Evolutionary conservation across 1,140 invertebrate species (phyloP), one percentile per base, ranked within the genome.

Genomic region (Pygmarrhopalites habei): DNA sequence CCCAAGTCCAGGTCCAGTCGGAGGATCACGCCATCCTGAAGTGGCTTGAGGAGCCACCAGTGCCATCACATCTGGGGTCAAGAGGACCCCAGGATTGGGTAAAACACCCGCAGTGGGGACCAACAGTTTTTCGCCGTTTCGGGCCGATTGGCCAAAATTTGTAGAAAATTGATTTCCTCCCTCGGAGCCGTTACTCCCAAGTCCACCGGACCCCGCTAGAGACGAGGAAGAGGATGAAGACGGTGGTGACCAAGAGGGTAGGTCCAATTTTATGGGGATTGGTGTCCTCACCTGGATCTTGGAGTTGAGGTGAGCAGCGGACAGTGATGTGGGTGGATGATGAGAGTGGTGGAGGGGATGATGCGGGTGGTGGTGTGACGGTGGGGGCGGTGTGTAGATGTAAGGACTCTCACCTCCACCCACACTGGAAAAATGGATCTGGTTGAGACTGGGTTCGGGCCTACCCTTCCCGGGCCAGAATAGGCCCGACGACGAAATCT

Each of bases 31-130:
- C 74, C 74, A 73, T 73, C 73, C 67, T 83, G 86, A 86, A 56
- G 82, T 80, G 69, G 78, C 77, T 71, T 80, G 81, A 72, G 82
- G 82, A 67, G 82, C 85, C 65, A 86, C 85, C 75, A 87, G 75
- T 72, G 84, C 83, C 85, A 87, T 86, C 46, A 67, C 63, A 53
- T 70, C 69, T 28, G 69, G 69, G 41, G 57, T 52, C 23, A 70
- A 58, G 47, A 70, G 66, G 21, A 65, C 65, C 62, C 69, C 69
- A 53, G 68, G 59, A 32, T 69, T 69, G 68, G 68, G 62, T 15
- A 69, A 47, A 57, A 69, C 63, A 14, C 64, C 64, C 12, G 62
- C 57, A 17, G 60, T 61, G 52, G 69, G 69, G 30, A 70, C 69
- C 66, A 70, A 70, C 69, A 70, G 65, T 53, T 70, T 70, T 60